phyloP scores from a whole-genome alignment of 2,888 invertebrate genomes.

The Erannis defoliaria region DNA sequence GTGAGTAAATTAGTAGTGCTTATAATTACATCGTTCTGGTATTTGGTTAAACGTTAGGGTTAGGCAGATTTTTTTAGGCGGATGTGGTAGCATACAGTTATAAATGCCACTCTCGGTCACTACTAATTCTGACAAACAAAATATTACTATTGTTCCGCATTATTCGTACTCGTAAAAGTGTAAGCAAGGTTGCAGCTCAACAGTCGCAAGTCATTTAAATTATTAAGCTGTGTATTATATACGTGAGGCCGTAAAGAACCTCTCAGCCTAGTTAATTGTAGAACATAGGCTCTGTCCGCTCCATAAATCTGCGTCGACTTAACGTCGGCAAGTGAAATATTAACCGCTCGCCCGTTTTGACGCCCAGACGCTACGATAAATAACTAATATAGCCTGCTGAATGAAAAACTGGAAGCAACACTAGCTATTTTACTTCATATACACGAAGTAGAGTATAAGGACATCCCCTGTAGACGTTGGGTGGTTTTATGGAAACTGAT shows the following conservation, averaged over 20 bases:
- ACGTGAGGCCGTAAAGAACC: slow-evolving; percentile 41
- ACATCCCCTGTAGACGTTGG: too few relatives aligned
- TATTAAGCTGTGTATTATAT: slow-evolving; percentile 30
- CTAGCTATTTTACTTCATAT: not conserved
- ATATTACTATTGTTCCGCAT: not conserved
- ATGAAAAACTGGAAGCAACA: slow-evolving; percentile 49
- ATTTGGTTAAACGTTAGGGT: too few relatives aligned
- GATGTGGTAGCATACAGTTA: too few relatives aligned
- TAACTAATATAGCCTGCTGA: slow-evolving; percentile 71
- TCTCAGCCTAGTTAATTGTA: slow-evolving; percentile 76
- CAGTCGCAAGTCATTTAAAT: slow-evolving; percentile 35
- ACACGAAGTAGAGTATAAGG: too few relatives aligned
- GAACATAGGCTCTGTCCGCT: slow-evolving; percentile 74
- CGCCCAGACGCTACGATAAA: slow-evolving; percentile 69
- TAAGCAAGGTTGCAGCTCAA: slow-evolving; percentile 20
- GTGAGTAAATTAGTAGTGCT: too few relatives aligned
- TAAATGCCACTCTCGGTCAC: too few relatives aligned
- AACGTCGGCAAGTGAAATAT: slow-evolving; percentile 83
- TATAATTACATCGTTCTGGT: too few relatives aligned
- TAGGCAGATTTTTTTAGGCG: too few relatives aligned
- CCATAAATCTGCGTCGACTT: slow-evolving; percentile 83
- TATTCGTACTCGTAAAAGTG: not conserved
- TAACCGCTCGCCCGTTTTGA: slow-evolving; percentile 82
- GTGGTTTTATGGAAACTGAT: too few relatives aligned
- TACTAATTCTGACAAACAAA: too few relatives aligned